These are phyloP conservation scores for Sarcophaga carnaria DNA, from an alignment of 2,888 invertebrate species.

Conservation along the genomic window DNA sequence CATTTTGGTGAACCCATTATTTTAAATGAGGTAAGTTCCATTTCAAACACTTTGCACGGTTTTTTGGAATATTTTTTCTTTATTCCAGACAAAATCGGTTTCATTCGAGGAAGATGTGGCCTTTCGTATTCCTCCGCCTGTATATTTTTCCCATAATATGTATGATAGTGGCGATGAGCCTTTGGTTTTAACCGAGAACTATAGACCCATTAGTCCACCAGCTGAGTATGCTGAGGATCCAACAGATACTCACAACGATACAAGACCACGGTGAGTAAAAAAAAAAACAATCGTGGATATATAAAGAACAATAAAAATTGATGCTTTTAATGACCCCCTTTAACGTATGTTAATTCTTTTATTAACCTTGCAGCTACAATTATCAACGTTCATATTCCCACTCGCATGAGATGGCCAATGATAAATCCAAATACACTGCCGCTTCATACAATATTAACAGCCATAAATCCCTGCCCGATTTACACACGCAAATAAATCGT, in stretches of 20 bases:
- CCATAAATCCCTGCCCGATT: conserved; percentile 92
- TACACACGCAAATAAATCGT: conserved; percentile 85
- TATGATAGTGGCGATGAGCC: conserved; percentile 77
- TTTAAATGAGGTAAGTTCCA: conserved; percentile 52
- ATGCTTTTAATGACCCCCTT: not conserved
- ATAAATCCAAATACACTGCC: conserved; percentile 73
- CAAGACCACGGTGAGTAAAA: conserved; percentile 75
- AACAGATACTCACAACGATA: conserved; percentile 77
- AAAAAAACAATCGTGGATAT: not conserved
- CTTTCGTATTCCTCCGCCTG: conserved; percentile 77
- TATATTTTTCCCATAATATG: conserved; percentile 79
- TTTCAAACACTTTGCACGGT: too few species aligned
- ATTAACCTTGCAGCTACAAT: conserved; percentile 76
- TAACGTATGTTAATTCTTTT: not conserved
- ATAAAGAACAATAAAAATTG: not conserved
- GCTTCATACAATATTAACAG: conserved; percentile 84
- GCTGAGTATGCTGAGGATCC: conserved; percentile 85
- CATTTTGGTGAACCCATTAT: conserved; percentile 57
- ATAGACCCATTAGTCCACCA: conserved; percentile 86
- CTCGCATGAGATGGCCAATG: conserved; percentile 84
- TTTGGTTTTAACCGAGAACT: conserved; percentile 82
- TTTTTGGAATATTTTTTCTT: not conserved
- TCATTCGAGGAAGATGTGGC: conserved; percentile 67
- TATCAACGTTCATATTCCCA: conserved; percentile 85
- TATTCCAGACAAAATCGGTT: conserved; percentile 63